These are phyloP conservation scores for Drosophila greeni DNA, from an alignment of 2,888 invertebrate genomes.

Conservation along the genomic window DNA sequence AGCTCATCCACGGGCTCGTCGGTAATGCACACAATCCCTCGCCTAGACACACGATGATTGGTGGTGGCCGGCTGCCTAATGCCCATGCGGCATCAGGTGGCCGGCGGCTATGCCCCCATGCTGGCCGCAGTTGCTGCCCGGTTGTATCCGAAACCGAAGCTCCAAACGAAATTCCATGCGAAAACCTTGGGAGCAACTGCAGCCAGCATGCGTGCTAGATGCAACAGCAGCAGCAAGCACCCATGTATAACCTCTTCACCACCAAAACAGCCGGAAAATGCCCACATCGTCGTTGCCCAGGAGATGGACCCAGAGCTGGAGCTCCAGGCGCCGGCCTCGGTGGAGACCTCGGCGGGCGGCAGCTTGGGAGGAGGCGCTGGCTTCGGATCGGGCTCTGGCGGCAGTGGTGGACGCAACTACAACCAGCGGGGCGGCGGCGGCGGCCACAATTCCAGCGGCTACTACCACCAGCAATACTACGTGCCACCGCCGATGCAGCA, in stretches of 20 bases:
- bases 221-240: slow-evolving; percentile 46
- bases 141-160: slow-evolving; percentile 38
- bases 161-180: slow-evolving; percentile 34
- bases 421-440: slow-evolving; percentile 33
- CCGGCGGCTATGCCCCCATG: slow-evolving; percentile 60
- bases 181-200: slow-evolving; percentile 55
- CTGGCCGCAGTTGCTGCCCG: slow-evolving; percentile 66
- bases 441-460: slow-evolving; percentile 48
- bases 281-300: slow-evolving; percentile 30
- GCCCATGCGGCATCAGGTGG: slow-evolving; percentile 70
- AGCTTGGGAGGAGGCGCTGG: background rate
- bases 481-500: slow-evolving; percentile 76
- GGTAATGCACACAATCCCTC: slow-evolving; percentile 76
- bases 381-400: background rate
- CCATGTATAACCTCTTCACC: slow-evolving; percentile 72
- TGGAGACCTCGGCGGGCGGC: background rate
- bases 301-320: slow-evolving; percentile 42
- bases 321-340: background rate
- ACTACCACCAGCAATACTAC: slow-evolving; percentile 76
- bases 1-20: slow-evolving; percentile 70
- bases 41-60: slow-evolving; percentile 77
- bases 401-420: slow-evolving; percentile 35
- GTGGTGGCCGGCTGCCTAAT: slow-evolving; percentile 77
- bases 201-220: slow-evolving; percentile 57
- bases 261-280: slow-evolving; percentile 58